Percentiles rank a stretch among this genome's conserved stretches.
These are phyloP conservation scores for Otolemur crassicaudatus DNA, from an alignment of 2,797 vertebrate genomes.

Conservation along the genomic window DNA sequence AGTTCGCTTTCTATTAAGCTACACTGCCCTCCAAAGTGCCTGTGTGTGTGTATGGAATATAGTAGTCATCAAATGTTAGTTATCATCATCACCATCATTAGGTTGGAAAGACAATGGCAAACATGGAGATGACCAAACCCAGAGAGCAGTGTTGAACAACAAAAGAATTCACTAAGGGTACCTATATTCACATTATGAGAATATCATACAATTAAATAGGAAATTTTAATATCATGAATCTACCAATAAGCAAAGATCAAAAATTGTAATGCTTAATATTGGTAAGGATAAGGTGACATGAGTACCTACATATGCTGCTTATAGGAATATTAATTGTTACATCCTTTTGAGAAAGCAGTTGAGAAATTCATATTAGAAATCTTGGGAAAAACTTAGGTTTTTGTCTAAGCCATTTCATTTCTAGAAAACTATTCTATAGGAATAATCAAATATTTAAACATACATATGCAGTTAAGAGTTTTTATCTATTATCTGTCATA, in stretches of 20 bases:
- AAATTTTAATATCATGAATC: not conserved
- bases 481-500: not conserved
- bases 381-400: not conserved
- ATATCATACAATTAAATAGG: not conserved
- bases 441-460: not conserved
- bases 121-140: not conserved
- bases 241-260: not conserved
- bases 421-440: not conserved
- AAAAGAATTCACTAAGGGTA: not conserved
- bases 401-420: not conserved
- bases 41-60: not conserved
- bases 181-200: not conserved
- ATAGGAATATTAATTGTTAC: not conserved
- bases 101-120: not conserved
- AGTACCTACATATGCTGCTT: not conserved
- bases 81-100: too few relatives aligned
- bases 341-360: conserved; percentile 8
- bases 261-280: not conserved
- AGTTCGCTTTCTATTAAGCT: not conserved
- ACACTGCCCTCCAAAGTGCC: fast-evolving
- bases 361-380: not conserved
- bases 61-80: not conserved
- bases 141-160: not conserved
- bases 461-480: not conserved
- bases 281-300: not conserved